Percentiles rank a stretch among this genome's conserved stretches.
Conservation (phyloP, 2,888 invertebrate species). For the Dolichopus griseipennis region DNA sequence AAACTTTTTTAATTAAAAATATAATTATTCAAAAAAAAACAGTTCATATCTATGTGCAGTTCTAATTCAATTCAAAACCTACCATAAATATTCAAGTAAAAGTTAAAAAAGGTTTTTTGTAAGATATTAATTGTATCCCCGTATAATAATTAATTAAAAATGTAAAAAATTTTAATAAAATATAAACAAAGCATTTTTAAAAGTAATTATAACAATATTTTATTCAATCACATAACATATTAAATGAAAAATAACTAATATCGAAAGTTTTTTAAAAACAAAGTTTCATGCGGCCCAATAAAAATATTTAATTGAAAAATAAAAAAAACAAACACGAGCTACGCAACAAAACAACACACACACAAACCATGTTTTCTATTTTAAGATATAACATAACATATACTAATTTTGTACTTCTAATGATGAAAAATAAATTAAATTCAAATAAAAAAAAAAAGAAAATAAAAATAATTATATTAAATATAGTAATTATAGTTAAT, state of each 20-base stretch:
- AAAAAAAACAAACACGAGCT: neutral
- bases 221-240: neutral
- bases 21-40: no score
- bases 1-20: no score
- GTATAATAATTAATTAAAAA: no score
- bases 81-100: no score
- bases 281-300: neutral
- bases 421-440: neutral
- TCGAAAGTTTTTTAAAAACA: neutral
- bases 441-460: neutral
- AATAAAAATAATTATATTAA: neutral
- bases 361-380: neutral
- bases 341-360: neutral
- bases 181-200: no score
- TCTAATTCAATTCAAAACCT: no score
- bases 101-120: no score
- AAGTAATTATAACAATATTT: no score
- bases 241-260: neutral
- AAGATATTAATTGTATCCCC: no score
- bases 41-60: no score
- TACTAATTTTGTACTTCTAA: constrained; percentile 5
- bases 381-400: neutral
- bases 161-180: no score
- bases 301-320: neutral
- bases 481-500: constrained; percentile 6